These are phyloP conservation scores for Crypturellus tataupa DNA, from an alignment of 2,797 vertebrate species.

Conservation along the genomic window DNA sequence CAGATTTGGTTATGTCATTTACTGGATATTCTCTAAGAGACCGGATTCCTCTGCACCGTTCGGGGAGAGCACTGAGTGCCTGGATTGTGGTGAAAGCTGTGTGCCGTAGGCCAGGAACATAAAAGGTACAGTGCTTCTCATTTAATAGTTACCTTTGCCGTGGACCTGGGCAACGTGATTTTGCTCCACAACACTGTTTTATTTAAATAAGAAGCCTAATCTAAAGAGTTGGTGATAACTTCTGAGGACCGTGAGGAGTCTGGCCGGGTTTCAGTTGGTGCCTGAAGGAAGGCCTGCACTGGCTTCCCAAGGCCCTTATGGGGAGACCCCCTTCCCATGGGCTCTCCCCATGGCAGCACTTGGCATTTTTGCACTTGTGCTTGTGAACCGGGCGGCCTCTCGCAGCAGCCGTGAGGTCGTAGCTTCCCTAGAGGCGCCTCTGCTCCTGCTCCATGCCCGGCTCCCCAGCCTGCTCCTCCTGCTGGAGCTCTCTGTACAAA, in stretches of 20 bases:
- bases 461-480: not conserved
- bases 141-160: not conserved
- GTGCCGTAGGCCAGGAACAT: rapidly evolving
- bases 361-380: rapidly evolving
- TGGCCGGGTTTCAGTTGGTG: rapidly evolving
- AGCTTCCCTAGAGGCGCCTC: rapidly evolving
- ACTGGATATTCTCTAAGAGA: no score
- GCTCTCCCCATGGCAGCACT: rapidly evolving
- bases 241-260: not conserved
- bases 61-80: not conserved
- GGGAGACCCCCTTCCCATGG: rapidly evolving
- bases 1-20: not conserved
- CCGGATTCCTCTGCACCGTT: no score
- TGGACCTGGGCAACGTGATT: rapidly evolving
- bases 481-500: not conserved
- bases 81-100: not conserved
- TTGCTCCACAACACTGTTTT: not conserved
- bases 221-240: rapidly evolving
- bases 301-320: rapidly evolving
- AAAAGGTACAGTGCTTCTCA: not conserved
- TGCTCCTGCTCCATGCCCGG: rapidly evolving
- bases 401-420: rapidly evolving
- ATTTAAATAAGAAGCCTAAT: not conserved
- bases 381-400: rapidly evolving
- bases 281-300: not conserved